Conservation (phyloP, 2,113 vertebrate genomes). For the Prochilodus magdalenae region DNA sequence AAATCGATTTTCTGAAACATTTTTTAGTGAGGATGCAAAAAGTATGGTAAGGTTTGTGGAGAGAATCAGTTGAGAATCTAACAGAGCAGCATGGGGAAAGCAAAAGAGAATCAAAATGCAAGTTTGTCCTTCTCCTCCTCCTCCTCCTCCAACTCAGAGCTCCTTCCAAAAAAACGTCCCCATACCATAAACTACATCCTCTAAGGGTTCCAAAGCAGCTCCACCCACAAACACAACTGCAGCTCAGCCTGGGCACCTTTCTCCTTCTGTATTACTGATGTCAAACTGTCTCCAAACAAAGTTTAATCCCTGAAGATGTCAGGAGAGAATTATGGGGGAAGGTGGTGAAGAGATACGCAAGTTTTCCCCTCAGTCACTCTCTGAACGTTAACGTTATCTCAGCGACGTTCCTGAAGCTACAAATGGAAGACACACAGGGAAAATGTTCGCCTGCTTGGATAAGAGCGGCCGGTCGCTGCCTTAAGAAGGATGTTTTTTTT, state of each 20-base stretch:
- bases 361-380: background rate
- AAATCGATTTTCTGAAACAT: no score
- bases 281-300: background rate
- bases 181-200: background rate
- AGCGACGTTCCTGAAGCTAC: background rate
- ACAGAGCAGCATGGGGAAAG: no score
- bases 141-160: no score
- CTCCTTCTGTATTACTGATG: background rate
- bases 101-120: no score
- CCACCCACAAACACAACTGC: background rate
- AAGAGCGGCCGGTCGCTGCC: background rate
- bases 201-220: background rate
- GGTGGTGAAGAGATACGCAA: background rate
- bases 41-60: no score
- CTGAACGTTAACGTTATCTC: background rate
- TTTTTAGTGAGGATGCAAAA: no score
- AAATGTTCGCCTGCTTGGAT: background rate
- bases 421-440: background rate
- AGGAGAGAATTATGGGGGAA: background rate
- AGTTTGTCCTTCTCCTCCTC: no score
- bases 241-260: background rate
- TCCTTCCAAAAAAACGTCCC: background rate
- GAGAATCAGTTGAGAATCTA: no score
- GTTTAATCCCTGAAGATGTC: constrained; percentile 1
- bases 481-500: background rate